These are phyloP conservation scores for Endotricha flammealis DNA, from an alignment of 2,888 invertebrate genomes.

Conservation along the genomic window DNA sequence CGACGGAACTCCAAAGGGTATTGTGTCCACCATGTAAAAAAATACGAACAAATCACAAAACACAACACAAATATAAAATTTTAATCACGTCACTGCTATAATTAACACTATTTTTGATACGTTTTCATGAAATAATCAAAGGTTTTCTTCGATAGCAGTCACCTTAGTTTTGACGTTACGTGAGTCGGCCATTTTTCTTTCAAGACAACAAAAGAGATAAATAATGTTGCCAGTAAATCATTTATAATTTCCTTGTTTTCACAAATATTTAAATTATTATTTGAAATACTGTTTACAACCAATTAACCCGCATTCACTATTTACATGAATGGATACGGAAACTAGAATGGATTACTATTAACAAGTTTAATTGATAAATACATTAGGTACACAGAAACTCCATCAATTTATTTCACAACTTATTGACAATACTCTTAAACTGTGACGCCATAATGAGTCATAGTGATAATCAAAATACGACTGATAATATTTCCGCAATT, in stretches of 20 bases:
- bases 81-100: slow-evolving; percentile 42
- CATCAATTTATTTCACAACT: no score
- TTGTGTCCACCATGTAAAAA: slow-evolving; percentile 36
- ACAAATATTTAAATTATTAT: no score
- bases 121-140: slow-evolving; percentile 45
- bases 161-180: slow-evolving; percentile 65
- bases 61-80: slow-evolving; percentile 32
- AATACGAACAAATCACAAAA: slow-evolving; percentile 25
- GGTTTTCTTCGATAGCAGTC: slow-evolving; percentile 53
- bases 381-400: no score
- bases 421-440: no score
- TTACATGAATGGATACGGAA: no score
- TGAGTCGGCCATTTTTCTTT: slow-evolving; percentile 68
- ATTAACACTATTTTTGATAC: slow-evolving; percentile 26
- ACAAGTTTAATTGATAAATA: no score
- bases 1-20: slow-evolving; percentile 32
- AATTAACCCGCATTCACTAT: no score
- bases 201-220: slow-evolving; percentile 49
- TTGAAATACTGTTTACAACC: no score
- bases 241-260: slow-evolving; percentile 13
- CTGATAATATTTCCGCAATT: slow-evolving; percentile 1
- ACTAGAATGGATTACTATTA: no score
- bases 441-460: no score
- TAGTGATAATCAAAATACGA: no score
- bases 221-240: slow-evolving; percentile 44